Percentiles rank a stretch among this genome's conserved stretches.
Conservation (phyloP, 1,140 invertebrate genomes). For the Papilio polyxenes region DNA sequence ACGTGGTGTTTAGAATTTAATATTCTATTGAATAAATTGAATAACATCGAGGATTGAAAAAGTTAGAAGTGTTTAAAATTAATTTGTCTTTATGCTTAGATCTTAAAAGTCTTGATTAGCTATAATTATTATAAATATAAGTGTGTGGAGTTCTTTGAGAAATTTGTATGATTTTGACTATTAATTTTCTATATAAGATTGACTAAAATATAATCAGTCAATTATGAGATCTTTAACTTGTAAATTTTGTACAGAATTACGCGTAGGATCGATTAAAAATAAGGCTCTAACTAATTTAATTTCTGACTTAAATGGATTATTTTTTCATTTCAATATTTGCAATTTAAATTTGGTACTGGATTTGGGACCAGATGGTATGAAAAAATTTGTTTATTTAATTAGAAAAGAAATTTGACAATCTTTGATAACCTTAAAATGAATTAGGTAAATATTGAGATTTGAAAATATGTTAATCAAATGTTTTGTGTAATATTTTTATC, state of each 20-base stretch:
- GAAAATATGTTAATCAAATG: too few species aligned
- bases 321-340: constrained; percentile 37
- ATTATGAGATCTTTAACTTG: constrained; percentile 26
- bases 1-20: constrained; percentile 69
- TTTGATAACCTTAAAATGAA: too few species aligned
- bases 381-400: constrained; percentile 46
- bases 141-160: neutral
- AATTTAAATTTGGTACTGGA: constrained; percentile 57
- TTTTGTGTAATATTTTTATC: too few species aligned
- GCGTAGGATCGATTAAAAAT: constrained; percentile 27
- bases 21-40: constrained; percentile 45
- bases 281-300: constrained; percentile 46
- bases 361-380: constrained; percentile 67
- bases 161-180: neutral
- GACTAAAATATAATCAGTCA: constrained; percentile 16
- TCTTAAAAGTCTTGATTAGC: constrained; percentile 13
- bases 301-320: constrained; percentile 10
- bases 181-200: constrained; percentile 9
- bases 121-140: neutral
- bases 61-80: constrained; percentile 33
- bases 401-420: neutral
- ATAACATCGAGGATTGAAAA: constrained; percentile 41
- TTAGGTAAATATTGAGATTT: too few species aligned
- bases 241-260: constrained; percentile 13
- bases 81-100: constrained; percentile 20